Conservation (phyloP, 1,140 invertebrate species). For the Nasonia giraulti region DNA sequence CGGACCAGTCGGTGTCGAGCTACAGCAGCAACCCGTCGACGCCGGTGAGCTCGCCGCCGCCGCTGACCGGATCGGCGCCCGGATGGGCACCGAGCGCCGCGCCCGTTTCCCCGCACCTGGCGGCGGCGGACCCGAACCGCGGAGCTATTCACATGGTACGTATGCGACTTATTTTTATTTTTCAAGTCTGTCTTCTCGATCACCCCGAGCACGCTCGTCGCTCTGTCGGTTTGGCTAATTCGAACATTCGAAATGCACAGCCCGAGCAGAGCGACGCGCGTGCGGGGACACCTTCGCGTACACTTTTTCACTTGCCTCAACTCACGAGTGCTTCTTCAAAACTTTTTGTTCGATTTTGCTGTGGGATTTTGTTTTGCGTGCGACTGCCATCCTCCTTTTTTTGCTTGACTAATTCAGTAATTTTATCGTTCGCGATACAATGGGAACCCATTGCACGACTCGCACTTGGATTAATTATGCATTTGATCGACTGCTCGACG, state of each 20-base stretch:
- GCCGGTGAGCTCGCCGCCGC: conserved; percentile 90
- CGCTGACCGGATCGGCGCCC: conserved; percentile 78
- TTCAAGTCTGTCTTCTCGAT: background rate
- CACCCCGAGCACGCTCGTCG: background rate
- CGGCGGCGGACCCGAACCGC: conserved; percentile 71
- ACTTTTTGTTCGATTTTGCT: conserved; percentile 35
- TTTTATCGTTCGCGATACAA: background rate
- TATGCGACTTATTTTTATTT: conserved; percentile 33
- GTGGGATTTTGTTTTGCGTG: conserved; percentile 36
- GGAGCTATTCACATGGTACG: conserved; percentile 75
- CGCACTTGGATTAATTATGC: background rate
- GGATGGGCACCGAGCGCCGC: conserved; percentile 76
- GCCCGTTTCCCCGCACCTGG: conserved; percentile 75
- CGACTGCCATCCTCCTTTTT: conserved; percentile 28
- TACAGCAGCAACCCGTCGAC: conserved; percentile 94
- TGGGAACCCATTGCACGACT: background rate
- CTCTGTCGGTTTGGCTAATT: background rate
- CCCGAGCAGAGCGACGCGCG: background rate
- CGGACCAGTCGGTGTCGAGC: conserved; percentile 90
- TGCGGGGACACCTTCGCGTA: background rate
- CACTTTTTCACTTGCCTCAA: conserved; percentile 10
- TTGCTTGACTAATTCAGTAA: conserved; percentile 43
- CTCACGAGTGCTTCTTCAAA: conserved; percentile 6
- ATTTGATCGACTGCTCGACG: background rate
- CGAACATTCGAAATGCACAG: background rate